These are phyloP conservation scores for Sinocyclocheilus anshuiensis DNA, from an alignment of 2,113 vertebrate genomes.

Conservation along the genomic window DNA sequence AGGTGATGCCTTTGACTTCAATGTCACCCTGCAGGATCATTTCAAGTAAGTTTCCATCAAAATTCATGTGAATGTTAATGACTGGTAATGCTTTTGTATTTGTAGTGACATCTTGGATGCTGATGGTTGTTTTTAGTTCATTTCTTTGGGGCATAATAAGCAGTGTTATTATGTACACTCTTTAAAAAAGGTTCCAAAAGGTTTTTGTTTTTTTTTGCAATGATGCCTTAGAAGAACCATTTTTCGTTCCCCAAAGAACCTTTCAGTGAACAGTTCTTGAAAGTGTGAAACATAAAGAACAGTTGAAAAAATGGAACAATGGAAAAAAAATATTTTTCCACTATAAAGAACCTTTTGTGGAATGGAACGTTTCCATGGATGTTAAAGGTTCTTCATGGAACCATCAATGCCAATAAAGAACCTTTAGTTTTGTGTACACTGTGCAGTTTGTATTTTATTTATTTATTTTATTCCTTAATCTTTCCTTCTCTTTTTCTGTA, in stretches of 20 bases:
- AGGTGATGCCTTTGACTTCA: slow-evolving; percentile 98
- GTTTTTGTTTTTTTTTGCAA: neutral
- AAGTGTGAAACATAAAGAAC: too few species aligned
- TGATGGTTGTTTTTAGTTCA: neutral
- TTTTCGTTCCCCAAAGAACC: too few species aligned
- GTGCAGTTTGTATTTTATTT: too few species aligned
- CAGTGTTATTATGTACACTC: neutral
- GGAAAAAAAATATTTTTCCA: too few species aligned
- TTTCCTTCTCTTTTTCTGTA: neutral
- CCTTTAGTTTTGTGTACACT: neutral
- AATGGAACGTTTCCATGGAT: neutral
- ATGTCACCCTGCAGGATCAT: slow-evolving; percentile 95
- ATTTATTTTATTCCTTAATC: neutral
- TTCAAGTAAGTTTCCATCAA: slow-evolving; percentile 82
- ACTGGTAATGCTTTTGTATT: slow-evolving; percentile 10
- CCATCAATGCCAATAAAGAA: neutral
- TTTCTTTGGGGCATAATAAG: neutral
- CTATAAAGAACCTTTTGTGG: too few species aligned
- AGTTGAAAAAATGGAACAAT: too few species aligned
- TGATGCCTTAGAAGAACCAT: neutral
- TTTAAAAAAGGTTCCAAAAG: neutral
- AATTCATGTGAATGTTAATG: slow-evolving; percentile 4
- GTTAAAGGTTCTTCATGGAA: neutral
- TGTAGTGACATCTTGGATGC: neutral
- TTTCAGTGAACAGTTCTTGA: too few species aligned